A percentile compares a stretch with the other conserved stretches of the same genome.
Evolutionary conservation across 2,113 vertebrate species (phyloP).

Genomic region (Nerophis ophidion): DNA sequence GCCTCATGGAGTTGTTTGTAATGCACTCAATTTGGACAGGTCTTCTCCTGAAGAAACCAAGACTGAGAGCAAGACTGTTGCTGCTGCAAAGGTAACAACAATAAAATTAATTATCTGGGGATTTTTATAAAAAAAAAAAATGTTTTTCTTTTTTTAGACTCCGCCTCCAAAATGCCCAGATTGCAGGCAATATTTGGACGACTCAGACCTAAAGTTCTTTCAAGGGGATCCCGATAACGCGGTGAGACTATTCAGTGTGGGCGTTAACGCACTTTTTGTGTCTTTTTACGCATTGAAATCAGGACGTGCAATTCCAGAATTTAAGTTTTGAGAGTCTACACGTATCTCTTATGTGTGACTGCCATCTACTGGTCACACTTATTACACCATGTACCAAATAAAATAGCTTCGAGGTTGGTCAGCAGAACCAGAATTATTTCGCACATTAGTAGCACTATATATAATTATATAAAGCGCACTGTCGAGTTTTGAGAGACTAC

Average conservation of each 20-base stretch:
- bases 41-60: slow-evolving; percentile 59
- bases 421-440: no score
- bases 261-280: no score
- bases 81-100: slow-evolving; percentile 76
- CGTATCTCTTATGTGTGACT: no score
- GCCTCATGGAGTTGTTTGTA: not conserved
- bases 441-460: no score
- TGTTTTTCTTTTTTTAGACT: slow-evolving; percentile 52
- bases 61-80: slow-evolving; percentile 57
- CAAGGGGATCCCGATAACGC: slow-evolving; percentile 86
- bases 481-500: no score
- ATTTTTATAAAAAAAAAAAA: not conserved
- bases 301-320: no score
- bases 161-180: slow-evolving; percentile 83
- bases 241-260: slow-evolving; percentile 53
- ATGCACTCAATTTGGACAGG: slow-evolving; percentile 46
- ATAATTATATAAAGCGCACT: no score
- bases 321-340: no score
- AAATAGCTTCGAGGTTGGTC: no score
- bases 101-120: not conserved
- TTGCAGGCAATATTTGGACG: slow-evolving; percentile 90
- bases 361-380: no score
- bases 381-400: no score
- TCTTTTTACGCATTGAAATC: no score
- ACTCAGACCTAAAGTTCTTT: slow-evolving; percentile 89